Evolutionary conservation across 2,797 vertebrate species (phyloP).

Genomic region (Columba guinea): DNA sequence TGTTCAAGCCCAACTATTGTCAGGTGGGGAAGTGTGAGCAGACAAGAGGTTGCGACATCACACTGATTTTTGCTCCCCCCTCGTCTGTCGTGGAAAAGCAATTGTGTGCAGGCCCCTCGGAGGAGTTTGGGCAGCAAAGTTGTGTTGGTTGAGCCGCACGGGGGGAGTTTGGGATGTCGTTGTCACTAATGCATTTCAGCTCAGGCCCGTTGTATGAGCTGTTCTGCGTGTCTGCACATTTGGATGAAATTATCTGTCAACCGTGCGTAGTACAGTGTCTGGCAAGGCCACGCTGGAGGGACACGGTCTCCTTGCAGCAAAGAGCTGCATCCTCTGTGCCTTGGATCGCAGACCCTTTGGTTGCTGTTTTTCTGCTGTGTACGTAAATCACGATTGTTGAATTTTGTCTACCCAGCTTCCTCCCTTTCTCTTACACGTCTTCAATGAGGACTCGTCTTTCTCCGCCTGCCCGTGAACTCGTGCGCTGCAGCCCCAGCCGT

Average conservation of each 20-base stretch:
- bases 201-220: neutral
- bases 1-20: neutral
- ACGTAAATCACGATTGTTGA: neutral
- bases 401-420: neutral
- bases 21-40: neutral
- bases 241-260: neutral
- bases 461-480: neutral
- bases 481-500: neutral
- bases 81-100: neutral
- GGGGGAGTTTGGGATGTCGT: neutral
- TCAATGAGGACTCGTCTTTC: neutral
- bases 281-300: neutral
- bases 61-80: neutral
- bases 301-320: accelerated
- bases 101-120: accelerated
- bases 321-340: neutral
- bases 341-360: neutral
- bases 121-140: neutral
- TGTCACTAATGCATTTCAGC: neutral
- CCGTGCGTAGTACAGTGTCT: neutral
- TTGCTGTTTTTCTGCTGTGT: neutral
- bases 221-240: constrained; percentile 1
- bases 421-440: neutral
- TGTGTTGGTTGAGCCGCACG: neutral
- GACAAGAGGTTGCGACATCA: neutral